Percentiles rank a stretch among this genome's conserved stretches.
Evolutionary conservation across 2,113 vertebrate species (phyloP).

Genomic region (Chitala chitala): DNA sequence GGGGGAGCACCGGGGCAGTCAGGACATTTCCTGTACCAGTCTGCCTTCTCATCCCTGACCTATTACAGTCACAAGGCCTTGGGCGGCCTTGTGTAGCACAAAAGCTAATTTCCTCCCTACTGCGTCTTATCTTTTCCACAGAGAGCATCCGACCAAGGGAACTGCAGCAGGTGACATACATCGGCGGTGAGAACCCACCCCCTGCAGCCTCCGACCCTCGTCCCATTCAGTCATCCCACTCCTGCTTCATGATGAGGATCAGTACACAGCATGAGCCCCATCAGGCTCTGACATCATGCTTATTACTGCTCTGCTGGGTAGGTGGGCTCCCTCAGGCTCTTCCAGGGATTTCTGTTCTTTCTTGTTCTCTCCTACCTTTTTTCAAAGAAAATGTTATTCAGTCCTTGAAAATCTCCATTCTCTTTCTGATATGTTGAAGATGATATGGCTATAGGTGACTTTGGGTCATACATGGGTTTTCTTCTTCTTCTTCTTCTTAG

Average conservation of each 20-base stretch:
- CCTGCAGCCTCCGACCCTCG: background rate
- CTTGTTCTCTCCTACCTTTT: background rate
- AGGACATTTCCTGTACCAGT: background rate
- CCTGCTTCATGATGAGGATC: background rate
- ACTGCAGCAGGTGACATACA: background rate
- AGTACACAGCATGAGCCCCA: background rate
- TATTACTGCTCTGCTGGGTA: background rate
- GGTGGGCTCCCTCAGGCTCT: background rate
- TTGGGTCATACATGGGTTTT: background rate
- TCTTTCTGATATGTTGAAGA: background rate
- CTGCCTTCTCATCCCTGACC: background rate
- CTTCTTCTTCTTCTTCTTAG: background rate
- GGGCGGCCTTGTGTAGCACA: background rate
- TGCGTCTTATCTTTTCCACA: background rate
- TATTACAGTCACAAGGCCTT: background rate
- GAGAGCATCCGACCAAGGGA: background rate
- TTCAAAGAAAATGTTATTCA: background rate
- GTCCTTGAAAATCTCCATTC: constrained; percentile 5
- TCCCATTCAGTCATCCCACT: background rate
- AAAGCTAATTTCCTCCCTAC: background rate
- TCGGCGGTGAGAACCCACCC: constrained; percentile 8
- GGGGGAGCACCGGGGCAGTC: background rate
- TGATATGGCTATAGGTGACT: background rate
- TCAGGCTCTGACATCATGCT: background rate
- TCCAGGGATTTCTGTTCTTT: background rate